Percentiles rank a stretch among this genome's conserved stretches.
Conservation (phyloP, 1,140 invertebrate species). For the Drosophila serrata region DNA sequence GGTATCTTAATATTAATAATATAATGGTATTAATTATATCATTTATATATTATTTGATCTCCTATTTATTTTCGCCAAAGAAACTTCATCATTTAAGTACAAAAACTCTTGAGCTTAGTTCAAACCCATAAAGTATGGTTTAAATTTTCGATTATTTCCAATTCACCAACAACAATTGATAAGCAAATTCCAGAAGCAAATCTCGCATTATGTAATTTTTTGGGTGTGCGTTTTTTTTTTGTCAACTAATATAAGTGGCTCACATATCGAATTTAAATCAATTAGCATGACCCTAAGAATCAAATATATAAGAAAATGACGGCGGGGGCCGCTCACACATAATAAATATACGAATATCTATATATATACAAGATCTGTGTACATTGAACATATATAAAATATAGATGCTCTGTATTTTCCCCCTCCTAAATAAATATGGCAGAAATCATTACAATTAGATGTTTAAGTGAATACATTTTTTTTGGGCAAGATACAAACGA, state of each 20-base stretch:
- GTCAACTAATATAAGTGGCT: slow-evolving; percentile 67
- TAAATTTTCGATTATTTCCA: neutral
- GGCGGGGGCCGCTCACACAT: slow-evolving; percentile 28
- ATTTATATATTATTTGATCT: neutral
- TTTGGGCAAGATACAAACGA: slow-evolving; percentile 27
- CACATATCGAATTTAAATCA: slow-evolving; percentile 85
- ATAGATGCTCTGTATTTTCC: slow-evolving; percentile 32
- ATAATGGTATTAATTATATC: neutral
- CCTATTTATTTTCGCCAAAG: neutral
- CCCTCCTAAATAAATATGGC: slow-evolving; percentile 23
- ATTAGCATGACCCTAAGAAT: slow-evolving; percentile 71
- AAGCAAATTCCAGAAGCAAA: slow-evolving; percentile 11
- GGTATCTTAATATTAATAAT: neutral
- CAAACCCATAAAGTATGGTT: neutral
- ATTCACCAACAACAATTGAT: too few species aligned
- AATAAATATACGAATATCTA: slow-evolving; percentile 33
- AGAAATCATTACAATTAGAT: slow-evolving; percentile 33
- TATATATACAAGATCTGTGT: slow-evolving; percentile 48
- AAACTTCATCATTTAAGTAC: neutral
- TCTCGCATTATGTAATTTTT: slow-evolving; percentile 42
- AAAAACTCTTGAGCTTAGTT: neutral
- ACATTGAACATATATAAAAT: slow-evolving; percentile 35
- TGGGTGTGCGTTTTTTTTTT: slow-evolving; percentile 25
- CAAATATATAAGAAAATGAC: slow-evolving; percentile 24
- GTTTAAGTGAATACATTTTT: slow-evolving; percentile 42